Evolutionary conservation across 2,888 invertebrate genomes (phyloP).

Genomic region (Eupelmus urozonus): DNA sequence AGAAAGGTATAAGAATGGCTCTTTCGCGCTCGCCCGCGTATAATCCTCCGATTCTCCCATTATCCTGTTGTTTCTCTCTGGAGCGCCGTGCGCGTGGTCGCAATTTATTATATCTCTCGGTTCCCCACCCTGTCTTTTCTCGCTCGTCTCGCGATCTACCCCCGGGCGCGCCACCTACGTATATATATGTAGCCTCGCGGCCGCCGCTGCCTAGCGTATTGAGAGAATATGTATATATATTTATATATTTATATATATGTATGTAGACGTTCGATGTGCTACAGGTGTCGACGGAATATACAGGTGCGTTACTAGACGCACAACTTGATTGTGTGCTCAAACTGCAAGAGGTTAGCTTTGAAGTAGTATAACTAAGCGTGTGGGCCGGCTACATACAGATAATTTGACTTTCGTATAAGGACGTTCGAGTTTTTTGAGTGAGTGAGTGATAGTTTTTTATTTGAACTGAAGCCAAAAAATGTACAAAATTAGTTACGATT

Average conservation of each 20-base stretch:
- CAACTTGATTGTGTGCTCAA: too few species aligned
- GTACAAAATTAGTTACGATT: too few species aligned
- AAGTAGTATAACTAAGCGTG: conserved; percentile 49
- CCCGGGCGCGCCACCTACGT: too few species aligned
- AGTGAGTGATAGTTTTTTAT: too few species aligned
- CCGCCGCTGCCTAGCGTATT: too few species aligned
- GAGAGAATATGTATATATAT: too few species aligned
- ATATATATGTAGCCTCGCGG: too few species aligned
- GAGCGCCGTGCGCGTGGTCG: conserved; percentile 64
- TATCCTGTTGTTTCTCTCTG: conserved; percentile 71
- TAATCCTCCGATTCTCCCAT: conserved; percentile 73
- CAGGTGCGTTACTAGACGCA: conserved; percentile 70
- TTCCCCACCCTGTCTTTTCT: neutral
- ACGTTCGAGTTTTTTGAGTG: too few species aligned
- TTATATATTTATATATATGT: too few species aligned
- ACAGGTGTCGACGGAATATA: conserved; percentile 76
- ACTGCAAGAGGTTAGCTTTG: neutral
- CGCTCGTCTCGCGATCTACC: neutral
- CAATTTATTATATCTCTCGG: conserved; percentile 68
- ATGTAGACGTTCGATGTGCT: conserved; percentile 66
- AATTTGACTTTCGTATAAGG: too few species aligned
- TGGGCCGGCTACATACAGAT: conserved; percentile 30
- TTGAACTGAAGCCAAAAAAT: too few species aligned
- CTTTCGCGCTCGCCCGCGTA: conserved; percentile 63
- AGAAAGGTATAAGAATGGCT: conserved; percentile 65